phyloP scores from a whole-genome alignment of 2,797 vertebrate genomes.

The Sciaenops ocellatus region DNA sequence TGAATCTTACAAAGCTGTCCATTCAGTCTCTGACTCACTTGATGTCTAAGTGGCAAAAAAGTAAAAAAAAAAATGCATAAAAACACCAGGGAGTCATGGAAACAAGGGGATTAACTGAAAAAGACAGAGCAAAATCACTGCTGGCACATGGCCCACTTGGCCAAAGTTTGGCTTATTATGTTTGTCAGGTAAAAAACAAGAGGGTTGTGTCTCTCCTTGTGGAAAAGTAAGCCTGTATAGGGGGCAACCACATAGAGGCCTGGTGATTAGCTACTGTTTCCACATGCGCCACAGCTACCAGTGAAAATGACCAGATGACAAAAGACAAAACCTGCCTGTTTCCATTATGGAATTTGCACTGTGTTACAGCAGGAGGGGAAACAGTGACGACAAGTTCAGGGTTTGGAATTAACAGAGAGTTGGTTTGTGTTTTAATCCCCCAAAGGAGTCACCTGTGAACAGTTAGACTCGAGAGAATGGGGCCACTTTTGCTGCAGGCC shows the following conservation, averaged over 20 bases:
- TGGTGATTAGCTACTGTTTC: slow-evolving; percentile 73
- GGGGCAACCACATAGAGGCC: slow-evolving; percentile 24
- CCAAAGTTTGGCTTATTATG: slow-evolving; percentile 51
- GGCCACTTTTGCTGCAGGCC: slow-evolving; percentile 36
- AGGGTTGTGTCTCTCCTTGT: slow-evolving; percentile 40
- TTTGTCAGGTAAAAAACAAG: slow-evolving; percentile 61
- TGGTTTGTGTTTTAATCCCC: slow-evolving; percentile 66
- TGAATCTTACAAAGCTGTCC: not conserved
- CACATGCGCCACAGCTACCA: slow-evolving; percentile 62
- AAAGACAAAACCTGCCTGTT: slow-evolving; percentile 71
- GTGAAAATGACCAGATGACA: slow-evolving; percentile 75
- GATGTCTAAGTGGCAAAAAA: not conserved
- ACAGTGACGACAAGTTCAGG: slow-evolving; percentile 64
- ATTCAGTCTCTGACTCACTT: slow-evolving; percentile 33
- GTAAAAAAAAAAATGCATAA: slow-evolving; percentile 8
- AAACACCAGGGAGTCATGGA: slow-evolving; percentile 62
- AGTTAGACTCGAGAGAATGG: slow-evolving; percentile 50
- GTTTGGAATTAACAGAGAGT: slow-evolving; percentile 64
- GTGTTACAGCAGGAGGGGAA: slow-evolving; percentile 56
- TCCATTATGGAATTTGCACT: slow-evolving; percentile 63
- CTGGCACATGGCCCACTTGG: slow-evolving; percentile 12
- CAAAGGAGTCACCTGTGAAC: slow-evolving; percentile 69
- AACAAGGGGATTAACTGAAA: slow-evolving; percentile 44
- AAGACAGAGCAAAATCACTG: slow-evolving; percentile 25
- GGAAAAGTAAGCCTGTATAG: slow-evolving; percentile 51